Conservation (phyloP, 2,113 vertebrate genomes). For the Oryzias javanicus region DNA sequence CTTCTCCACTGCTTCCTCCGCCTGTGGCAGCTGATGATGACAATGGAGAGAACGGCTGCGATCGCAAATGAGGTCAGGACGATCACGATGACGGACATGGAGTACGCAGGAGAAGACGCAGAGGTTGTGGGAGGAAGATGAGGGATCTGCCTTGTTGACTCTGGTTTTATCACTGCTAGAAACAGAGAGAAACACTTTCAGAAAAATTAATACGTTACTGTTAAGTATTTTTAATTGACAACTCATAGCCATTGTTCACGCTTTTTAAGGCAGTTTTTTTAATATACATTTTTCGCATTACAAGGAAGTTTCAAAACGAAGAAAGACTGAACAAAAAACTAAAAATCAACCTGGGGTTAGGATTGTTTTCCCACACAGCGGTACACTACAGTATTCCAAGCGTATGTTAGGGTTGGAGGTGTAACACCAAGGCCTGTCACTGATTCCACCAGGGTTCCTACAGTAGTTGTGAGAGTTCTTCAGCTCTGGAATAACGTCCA, state of each 20-base stretch:
- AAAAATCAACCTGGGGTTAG: slow-evolving; percentile 37
- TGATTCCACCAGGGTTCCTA: slow-evolving; percentile 87
- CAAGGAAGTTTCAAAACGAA: background rate
- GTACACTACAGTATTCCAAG: slow-evolving; percentile 87
- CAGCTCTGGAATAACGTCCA: slow-evolving; percentile 85
- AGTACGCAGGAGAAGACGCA: slow-evolving; percentile 82
- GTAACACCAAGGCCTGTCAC: slow-evolving; percentile 87
- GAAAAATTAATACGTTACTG: background rate
- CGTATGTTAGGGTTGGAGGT: slow-evolving; percentile 79
- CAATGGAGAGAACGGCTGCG: slow-evolving; percentile 74
- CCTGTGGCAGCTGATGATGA: slow-evolving; percentile 81
- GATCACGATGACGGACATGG: slow-evolving; percentile 90
- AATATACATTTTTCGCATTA: too few species aligned
- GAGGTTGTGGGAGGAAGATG: slow-evolving; percentile 61
- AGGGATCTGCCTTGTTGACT: slow-evolving; percentile 67
- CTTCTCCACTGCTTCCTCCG: slow-evolving; percentile 84
- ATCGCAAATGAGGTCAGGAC: slow-evolving; percentile 83
- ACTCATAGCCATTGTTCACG: background rate
- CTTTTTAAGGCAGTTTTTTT: too few species aligned
- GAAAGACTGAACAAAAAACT: background rate
- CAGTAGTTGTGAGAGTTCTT: slow-evolving; percentile 83
- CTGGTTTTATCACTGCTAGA: slow-evolving; percentile 66
- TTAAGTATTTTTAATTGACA: background rate
- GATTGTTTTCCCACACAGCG: slow-evolving; percentile 74
- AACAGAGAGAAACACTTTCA: slow-evolving; percentile 16